phyloP scores from a whole-genome alignment of 2,888 invertebrate species.

The Leptogaster cylindrica region DNA sequence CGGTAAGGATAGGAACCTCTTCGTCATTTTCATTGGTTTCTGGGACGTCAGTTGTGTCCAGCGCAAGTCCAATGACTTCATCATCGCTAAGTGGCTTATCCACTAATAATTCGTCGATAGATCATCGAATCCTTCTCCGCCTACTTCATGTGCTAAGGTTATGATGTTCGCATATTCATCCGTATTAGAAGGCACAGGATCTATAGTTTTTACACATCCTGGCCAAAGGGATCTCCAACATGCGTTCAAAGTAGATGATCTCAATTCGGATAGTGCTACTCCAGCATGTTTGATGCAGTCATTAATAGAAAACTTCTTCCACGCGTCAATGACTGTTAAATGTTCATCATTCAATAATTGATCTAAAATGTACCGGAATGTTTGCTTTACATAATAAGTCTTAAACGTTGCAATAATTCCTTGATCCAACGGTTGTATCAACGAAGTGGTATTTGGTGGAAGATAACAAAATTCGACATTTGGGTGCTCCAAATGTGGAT shows the following conservation, averaged over 20 bases:
- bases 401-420: conserved; percentile 52
- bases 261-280: conserved; percentile 30
- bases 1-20: not conserved
- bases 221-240: conserved; percentile 44
- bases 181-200: too few relatives aligned
- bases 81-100: conserved; percentile 50
- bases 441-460: conserved; percentile 51
- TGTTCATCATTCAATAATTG: too few relatives aligned
- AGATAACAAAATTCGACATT: conserved; percentile 49
- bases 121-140: conserved; percentile 51
- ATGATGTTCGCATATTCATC: too few relatives aligned
- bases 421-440: conserved; percentile 52
- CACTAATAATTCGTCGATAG: conserved; percentile 46
- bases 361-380: conserved; percentile 44
- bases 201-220: conserved; percentile 51
- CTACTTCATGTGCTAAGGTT: conserved; percentile 47
- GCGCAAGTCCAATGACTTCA: conserved; percentile 49
- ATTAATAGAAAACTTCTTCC: conserved; percentile 45
- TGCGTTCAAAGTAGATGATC: conserved; percentile 49
- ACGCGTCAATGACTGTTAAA: too few relatives aligned
- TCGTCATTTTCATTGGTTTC: not conserved
- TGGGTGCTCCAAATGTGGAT: conserved; percentile 45
- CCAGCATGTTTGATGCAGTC: conserved; percentile 8
- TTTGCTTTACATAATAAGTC: too few relatives aligned
- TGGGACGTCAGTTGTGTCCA: conserved; percentile 32